These are phyloP conservation scores for Anoura caudifer DNA, from an alignment of 2,113 vertebrate species.

Conservation along the genomic window DNA sequence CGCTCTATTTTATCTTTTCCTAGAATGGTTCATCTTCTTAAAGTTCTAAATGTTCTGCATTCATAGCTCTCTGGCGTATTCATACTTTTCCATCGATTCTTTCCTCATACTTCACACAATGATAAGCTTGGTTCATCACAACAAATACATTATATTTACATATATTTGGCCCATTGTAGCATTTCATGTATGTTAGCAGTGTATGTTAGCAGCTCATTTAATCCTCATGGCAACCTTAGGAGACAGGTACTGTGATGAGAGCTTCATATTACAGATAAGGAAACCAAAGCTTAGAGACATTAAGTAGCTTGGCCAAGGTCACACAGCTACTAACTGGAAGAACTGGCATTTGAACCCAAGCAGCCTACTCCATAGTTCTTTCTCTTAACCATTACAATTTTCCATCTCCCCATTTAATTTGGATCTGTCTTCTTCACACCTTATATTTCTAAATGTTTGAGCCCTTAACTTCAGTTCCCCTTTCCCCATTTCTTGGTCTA, in stretches of 20 bases:
- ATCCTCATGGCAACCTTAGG: not conserved
- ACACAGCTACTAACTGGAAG: not conserved
- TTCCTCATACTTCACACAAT: not conserved
- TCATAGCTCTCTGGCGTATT: not conserved
- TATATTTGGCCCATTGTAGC: not conserved
- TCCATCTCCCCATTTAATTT: not conserved
- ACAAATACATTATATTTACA: not conserved
- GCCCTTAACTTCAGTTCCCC: not conserved
- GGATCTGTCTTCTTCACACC: not conserved
- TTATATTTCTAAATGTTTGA: conserved; percentile 9
- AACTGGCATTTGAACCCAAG: not conserved
- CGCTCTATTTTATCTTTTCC: not conserved
- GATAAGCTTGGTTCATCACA: not conserved
- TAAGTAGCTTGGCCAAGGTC: not conserved
- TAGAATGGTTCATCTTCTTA: not conserved
- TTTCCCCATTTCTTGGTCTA: not conserved
- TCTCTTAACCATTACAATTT: not conserved
- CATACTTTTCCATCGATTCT: not conserved
- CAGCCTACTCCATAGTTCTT: not conserved
- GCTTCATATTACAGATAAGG: not conserved
- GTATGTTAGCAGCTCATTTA: not conserved
- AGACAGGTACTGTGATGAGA: not conserved
- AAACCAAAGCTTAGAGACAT: not conserved
- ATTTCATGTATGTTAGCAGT: not conserved
- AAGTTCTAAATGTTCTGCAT: not conserved